Evolutionary conservation across 2,113 vertebrate species (phyloP), one percentile per base, ranked within the genome.

Genomic region (Holacanthus passer): DNA sequence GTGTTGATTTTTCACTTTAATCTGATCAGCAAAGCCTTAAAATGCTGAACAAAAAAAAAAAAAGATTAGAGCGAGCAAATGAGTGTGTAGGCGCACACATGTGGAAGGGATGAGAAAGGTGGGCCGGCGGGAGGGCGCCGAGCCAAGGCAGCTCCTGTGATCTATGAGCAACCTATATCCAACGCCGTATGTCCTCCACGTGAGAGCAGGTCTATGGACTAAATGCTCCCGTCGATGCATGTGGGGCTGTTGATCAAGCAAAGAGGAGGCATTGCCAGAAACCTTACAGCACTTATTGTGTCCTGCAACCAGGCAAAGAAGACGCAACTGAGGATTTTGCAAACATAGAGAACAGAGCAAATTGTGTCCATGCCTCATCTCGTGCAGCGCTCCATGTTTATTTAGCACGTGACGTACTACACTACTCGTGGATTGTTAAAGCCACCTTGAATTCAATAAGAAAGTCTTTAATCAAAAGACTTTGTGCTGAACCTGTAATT

Each of bases 391-490:
- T 31, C 13, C 0, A 47, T 55, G 78, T 50, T 62, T 31, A 73
- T 71, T 31, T 56, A 50, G 13, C 65, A 63, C 50, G 53, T 70
- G 22, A 62, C 35, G 35, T 48, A 24, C 32, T 55, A 1, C 35
- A 45, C 43, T 45, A 11, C 52, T 10, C 16, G 31, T 41, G 58
- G 29, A 69, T 52, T 27, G 22, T 73, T 72, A 48, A 55, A 84
- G 65, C 43, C 65, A 60, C 27, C 76, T 43, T 69, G 52, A 71
- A 84, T 88, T 87, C 72, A 71, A 64, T 75, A 55, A 56, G 80
- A 87, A 83, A 83, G 88, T 80, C 60, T 87, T 81, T 82, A 91
- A 89, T 88, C 79, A 91, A 81, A n/a, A 89, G 73, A 72, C 78
- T 74, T 82, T 56, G 73, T 72, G 77, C 78, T 68, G 55, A 90